Base-by-base conservation (phyloP, 1,140 invertebrate genomes). In the Neodiprion lecontei region DNA sequence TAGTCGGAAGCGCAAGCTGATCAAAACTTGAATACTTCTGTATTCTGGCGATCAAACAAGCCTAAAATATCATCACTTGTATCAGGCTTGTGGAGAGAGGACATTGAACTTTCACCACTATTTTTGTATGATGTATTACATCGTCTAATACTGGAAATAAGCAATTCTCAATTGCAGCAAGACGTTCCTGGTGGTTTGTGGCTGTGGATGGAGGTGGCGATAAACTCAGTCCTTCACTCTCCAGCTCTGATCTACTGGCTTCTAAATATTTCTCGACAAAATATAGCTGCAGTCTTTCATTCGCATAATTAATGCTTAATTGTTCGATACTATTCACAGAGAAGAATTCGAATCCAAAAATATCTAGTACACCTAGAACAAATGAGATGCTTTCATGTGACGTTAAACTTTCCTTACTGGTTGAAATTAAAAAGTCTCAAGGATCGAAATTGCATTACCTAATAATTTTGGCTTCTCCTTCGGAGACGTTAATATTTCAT, bases 231-330 rank as follows among this genome's bases (percentile, higher is more conserved):
- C 87, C 89, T 84, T 91, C 91, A 72, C 89, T 87, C 78, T 89
- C 88, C 83, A 91, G 90, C 74, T 91, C 90, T 82, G 88, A 89
- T 83, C 91, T 89, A 80, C 91, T 89, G 79, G 89, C 86, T 50
- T 91, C 90, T 80, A 93, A 89, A 89, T 91, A 92, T 82, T 91
- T 90, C 78, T 90, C 89, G 79, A 92, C 92, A 85, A 92, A 94
- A 84, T 92, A 84, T 8, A 93, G 83, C 78, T 94, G 93, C 17
- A 94, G 83, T 77, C 91, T 88, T 81, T 94, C 93, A 79, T 94
- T 94, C 50, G 92, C 92, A 85, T 93, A 94, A 88, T 94, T 94
- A 82, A 95, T 94, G 82, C 93, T 95, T 23, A 95, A 85, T 82
- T 95, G 94, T 85, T 95, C 94, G 79, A 95, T 92, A 48, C 91